These are phyloP conservation scores for Caloenas nicobarica DNA, from an alignment of 2,113 vertebrate species.

Conservation along the genomic window DNA sequence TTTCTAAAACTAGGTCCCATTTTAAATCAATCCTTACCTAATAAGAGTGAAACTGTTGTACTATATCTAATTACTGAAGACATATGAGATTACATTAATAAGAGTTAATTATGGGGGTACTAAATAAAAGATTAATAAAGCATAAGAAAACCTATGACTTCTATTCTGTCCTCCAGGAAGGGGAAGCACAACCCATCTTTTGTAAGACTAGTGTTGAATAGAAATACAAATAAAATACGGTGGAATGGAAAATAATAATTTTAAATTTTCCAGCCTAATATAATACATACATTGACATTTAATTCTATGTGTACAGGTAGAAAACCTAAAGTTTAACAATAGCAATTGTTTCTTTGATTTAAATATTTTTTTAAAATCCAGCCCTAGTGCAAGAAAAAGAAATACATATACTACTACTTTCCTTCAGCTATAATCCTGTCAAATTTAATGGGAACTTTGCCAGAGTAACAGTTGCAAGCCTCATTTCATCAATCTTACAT, in stretches of 20 bases:
- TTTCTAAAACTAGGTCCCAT: background rate
- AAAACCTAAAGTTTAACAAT: background rate
- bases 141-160: background rate
- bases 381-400: background rate
- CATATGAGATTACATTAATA: background rate
- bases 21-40: background rate
- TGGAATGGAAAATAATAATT: background rate
- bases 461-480: background rate
- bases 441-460: conserved; percentile 1
- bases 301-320: background rate
- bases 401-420: background rate
- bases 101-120: background rate
- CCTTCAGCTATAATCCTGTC: background rate
- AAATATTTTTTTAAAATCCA: background rate
- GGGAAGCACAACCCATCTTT: background rate
- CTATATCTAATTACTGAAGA: background rate
- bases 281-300: background rate
- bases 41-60: background rate
- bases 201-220: background rate
- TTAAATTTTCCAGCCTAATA: background rate
- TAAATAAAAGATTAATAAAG: background rate
- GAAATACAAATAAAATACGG: background rate
- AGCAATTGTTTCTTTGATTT: background rate
- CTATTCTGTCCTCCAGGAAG: background rate
- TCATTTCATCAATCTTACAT: background rate